Base-by-base conservation (phyloP, 2,888 invertebrate genomes). In the Heliothis peltigera region DNA sequence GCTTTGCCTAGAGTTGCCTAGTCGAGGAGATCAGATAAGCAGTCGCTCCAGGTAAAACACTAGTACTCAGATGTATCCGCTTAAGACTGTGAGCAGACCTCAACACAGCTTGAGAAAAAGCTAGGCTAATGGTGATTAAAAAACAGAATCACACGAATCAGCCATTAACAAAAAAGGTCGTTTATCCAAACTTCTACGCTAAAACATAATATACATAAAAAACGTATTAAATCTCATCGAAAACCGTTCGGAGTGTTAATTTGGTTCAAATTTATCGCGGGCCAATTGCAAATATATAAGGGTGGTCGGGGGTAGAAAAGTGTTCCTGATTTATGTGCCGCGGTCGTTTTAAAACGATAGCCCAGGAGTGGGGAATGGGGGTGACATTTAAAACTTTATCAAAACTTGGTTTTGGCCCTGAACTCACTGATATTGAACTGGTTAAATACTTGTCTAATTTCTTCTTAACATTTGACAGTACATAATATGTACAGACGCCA, bases 281-380 rank as follows among this genome's bases (percentile, higher is more conserved):
- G 77, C 84, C 89, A 85, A 89, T 89, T 84, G 87, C 81, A 85
- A 85, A 89, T 89, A 87, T 88, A 89, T 89, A 88, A 87, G 81
- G 81, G 82, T 68, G 69, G 81, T 69, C 59, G 52, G 79, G 80
- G 77, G 80, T 75, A 81, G 86, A 86, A 87, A 87, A 89, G 86
- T 86, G 80, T 72, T 71, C 73, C 78, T 87, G 86, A 89, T 89
- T 89, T 89, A 89, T 89, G 79, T 68, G 79, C 71, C 64, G 83
- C 76, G 83, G 83, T 83, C 82, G 78, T 70, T 76, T 74, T 76
- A 58, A 72, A 80, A 69, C 58, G 71, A 1, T 71, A 73, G 53
- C 0, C 6, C n/a, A 25, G 57, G 80, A 77, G 75, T 2, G 21
- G 19, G 64, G 52, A 47, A 2, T 3, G 2, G 0, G 7, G 44